Evolutionary conservation across 1,140 invertebrate species (phyloP), one percentile per base, ranked within the genome.

Genomic region (Cryptotermes secundus): DNA sequence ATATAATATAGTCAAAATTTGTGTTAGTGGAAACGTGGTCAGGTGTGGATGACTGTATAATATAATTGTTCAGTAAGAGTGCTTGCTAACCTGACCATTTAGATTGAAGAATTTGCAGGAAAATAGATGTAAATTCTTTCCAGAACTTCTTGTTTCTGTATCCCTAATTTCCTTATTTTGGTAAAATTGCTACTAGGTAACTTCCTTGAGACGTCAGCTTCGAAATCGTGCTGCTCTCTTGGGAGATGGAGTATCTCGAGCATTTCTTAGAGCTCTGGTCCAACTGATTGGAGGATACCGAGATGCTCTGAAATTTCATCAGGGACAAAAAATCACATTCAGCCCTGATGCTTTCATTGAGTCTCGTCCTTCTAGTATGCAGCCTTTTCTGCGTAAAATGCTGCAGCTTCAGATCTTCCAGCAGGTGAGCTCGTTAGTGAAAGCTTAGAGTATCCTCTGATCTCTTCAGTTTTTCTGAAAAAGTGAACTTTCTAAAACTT

Each of bases 391-490:
- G 36, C 92, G 94, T 87, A 96, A 97, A 91, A 97, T 99, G 94
- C 91, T 98, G 81, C 94, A 97, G 85, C 91, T 98, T 26, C 97
- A 99, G 91, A 98, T 98, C 87, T 99, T 99, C 90, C 96, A 96
- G 88, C 97, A 98, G 92, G 96, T 96, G 89, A 86, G 83, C 45
- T 49, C 22, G 0, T 49, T 49, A 3, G 19, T 49, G 16, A 49
- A 49, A 49, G 22, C 45, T 49, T 19, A 22, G 16, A 49, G 2
- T 16, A 16, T 49, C 45, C 12, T 49, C 45, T 0, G 14, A 49
- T 49, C 14, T 49, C 3, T 49, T 19, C 14, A 49, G 45, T 22
- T 19, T 49, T 19, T 49, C 22, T 49, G 3, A 49, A 22, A 49
- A 49, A 22, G 14, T 49, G 45, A 16, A 42, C 9, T 42, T 6